A percentile compares a stretch with the other conserved stretches of the same genome.
phyloP scores from a whole-genome alignment of 2,113 vertebrate genomes.

The Charadrius vociferus region DNA sequence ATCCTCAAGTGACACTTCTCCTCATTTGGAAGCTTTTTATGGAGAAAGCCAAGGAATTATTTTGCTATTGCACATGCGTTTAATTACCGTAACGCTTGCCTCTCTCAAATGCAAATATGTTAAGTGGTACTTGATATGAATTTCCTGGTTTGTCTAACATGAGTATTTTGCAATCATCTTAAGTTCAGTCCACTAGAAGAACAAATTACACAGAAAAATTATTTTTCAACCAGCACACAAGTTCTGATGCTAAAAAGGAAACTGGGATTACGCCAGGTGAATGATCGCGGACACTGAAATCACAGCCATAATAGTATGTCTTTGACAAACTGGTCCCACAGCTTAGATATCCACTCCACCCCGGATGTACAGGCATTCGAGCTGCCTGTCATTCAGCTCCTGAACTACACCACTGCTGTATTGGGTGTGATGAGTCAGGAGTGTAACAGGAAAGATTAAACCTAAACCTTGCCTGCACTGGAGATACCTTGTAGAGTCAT shows the following conservation, averaged over 20 bases:
- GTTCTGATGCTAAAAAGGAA: not conserved
- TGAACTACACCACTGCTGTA: not conserved
- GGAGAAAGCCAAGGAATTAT: not conserved
- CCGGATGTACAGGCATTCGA: not conserved
- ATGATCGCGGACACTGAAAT: not conserved
- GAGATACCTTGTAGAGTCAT: not conserved
- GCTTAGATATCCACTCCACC: conserved; percentile 7
- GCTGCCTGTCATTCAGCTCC: not conserved
- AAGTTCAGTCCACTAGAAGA: not conserved
- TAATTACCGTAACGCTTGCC: not conserved
- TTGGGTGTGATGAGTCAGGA: not conserved
- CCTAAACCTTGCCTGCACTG: not conserved
- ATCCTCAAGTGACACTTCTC: not conserved
- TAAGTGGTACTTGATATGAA: conserved; percentile 1
- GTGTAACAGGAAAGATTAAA: not conserved
- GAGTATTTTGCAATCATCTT: not conserved
- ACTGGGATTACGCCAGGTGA: not conserved
- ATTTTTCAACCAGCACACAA: not conserved
- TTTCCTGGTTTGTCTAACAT: conserved; percentile 16
- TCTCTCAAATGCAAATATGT: conserved; percentile 11
- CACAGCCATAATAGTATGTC: not conserved
- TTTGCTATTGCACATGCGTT: not conserved
- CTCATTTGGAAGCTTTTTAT: not conserved
- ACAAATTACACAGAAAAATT: not conserved
- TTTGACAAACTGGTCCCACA: conserved; percentile 16